Percentiles rank a stretch among this genome's conserved stretches.
These are phyloP conservation scores for Nothoprocta perdicaria DNA, from an alignment of 2,113 vertebrate genomes.

Conservation along the genomic window DNA sequence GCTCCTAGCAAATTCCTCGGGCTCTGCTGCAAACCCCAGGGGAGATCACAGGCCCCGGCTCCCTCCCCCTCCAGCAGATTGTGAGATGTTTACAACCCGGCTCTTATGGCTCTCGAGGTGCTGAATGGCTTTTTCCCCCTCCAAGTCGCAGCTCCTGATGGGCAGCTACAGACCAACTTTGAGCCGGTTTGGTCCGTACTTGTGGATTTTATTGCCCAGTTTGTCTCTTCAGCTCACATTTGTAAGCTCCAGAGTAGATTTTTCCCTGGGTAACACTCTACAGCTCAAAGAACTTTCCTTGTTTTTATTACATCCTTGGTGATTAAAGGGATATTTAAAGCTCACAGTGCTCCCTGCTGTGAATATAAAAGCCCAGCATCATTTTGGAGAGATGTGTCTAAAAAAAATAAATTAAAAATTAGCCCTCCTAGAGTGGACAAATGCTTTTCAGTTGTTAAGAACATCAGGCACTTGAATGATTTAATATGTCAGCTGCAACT, in stretches of 20 bases:
- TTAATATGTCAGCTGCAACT: conserved; percentile 5
- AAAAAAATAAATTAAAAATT: conserved; percentile 71
- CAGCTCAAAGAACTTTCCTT: conserved; percentile 70
- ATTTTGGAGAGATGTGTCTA: conserved; percentile 53
- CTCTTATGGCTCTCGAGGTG: conserved; percentile 71
- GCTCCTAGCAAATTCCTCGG: background rate
- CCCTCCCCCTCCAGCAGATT: conserved; percentile 60
- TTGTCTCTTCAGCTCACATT: conserved; percentile 72
- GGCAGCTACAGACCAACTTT: conserved; percentile 62
- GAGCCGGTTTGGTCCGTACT: conserved; percentile 58
- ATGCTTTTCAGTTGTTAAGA: conserved; percentile 51
- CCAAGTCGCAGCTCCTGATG: conserved; percentile 52
- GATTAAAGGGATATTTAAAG: conserved; percentile 75
- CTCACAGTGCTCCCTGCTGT: conserved; percentile 62
- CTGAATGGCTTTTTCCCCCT: conserved; percentile 65
- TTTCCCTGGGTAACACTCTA: conserved; percentile 73
- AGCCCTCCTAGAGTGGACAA: conserved; percentile 34
- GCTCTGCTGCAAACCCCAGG: background rate
- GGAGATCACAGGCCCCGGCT: conserved; percentile 8
- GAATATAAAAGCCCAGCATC: conserved; percentile 71
- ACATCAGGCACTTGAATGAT: conserved; percentile 6
- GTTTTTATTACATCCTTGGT: conserved; percentile 76
- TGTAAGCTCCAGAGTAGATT: conserved; percentile 70
- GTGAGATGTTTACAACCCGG: conserved; percentile 59
- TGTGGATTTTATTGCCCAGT: conserved; percentile 75